Percentiles rank a stretch among this genome's conserved stretches.
These are phyloP conservation scores for Herminia tarsipennalis DNA, from an alignment of 2,888 invertebrate species.

Conservation along the genomic window DNA sequence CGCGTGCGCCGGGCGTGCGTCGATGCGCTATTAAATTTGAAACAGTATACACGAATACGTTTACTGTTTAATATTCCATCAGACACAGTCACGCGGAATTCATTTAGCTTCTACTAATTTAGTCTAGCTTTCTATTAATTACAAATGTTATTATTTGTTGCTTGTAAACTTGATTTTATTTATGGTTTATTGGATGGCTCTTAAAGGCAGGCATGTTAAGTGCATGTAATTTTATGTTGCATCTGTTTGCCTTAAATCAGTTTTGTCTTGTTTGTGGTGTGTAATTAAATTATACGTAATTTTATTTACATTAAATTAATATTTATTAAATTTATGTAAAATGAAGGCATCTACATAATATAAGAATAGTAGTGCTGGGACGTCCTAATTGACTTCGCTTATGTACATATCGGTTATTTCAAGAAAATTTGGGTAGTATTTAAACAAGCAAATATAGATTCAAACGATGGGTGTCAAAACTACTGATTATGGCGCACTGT, in stretches of 20 bases:
- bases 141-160: constrained; percentile 19
- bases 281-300: neutral
- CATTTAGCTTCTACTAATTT: constrained; percentile 25
- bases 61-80: constrained; percentile 57
- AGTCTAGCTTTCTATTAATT: constrained; percentile 27
- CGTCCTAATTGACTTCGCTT: too few species aligned
- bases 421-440: too few species aligned
- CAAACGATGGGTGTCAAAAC: too few species aligned
- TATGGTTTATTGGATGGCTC: constrained; percentile 5
- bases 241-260: neutral
- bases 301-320: neutral
- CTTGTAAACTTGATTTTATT: constrained; percentile 12
- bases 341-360: too few species aligned
- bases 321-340: too few species aligned
- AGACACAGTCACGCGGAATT: constrained; percentile 40
- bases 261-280: neutral
- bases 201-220: constrained; percentile 7
- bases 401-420: too few species aligned
- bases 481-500: too few species aligned
- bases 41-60: constrained; percentile 59
- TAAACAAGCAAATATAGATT: too few species aligned
- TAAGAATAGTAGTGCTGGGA: too few species aligned
- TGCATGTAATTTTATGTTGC: constrained; percentile 1
- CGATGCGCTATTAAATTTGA: constrained; percentile 72
- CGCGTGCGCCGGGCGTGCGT: constrained; percentile 76